A percentile compares a stretch with the other conserved stretches of the same genome.
These are phyloP conservation scores for Falco punctatus DNA, from an alignment of 2,113 vertebrate species.

Conservation along the genomic window DNA sequence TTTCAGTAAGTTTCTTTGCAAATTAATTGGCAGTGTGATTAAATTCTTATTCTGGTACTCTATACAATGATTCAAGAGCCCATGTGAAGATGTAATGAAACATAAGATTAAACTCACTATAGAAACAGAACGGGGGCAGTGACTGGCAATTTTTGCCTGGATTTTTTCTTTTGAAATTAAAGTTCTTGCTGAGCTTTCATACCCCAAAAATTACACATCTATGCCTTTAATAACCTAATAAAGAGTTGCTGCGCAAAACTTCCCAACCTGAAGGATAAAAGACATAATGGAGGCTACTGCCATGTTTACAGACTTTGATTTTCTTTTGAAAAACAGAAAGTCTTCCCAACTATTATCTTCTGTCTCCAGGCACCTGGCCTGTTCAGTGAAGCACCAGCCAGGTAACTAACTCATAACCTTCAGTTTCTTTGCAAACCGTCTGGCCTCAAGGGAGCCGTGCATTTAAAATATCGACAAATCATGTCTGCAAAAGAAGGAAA, in stretches of 20 bases:
- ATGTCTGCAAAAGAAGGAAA: neutral
- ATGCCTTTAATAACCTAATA: neutral
- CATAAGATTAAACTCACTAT: neutral
- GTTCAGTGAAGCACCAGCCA: neutral
- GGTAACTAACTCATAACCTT: neutral
- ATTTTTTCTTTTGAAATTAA: neutral
- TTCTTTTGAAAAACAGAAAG: neutral
- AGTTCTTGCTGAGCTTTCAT: neutral
- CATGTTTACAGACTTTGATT: neutral
- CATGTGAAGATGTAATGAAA: neutral
- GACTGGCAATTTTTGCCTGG: neutral
- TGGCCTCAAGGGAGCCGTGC: neutral
- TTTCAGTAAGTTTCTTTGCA: neutral
- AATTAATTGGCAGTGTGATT: constrained; percentile 15
- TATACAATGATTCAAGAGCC: neutral
- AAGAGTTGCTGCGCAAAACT: neutral
- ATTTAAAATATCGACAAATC: neutral
- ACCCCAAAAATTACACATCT: neutral
- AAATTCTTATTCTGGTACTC: neutral
- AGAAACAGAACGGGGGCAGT: neutral
- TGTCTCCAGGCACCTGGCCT: neutral
- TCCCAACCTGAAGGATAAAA: neutral
- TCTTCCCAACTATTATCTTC: neutral
- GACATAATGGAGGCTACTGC: neutral
- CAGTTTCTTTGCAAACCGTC: neutral